Percentiles rank a stretch among this genome's conserved stretches.
Evolutionary conservation across 2,113 vertebrate species (phyloP).

Genomic region (Lamprologus callipterus): DNA sequence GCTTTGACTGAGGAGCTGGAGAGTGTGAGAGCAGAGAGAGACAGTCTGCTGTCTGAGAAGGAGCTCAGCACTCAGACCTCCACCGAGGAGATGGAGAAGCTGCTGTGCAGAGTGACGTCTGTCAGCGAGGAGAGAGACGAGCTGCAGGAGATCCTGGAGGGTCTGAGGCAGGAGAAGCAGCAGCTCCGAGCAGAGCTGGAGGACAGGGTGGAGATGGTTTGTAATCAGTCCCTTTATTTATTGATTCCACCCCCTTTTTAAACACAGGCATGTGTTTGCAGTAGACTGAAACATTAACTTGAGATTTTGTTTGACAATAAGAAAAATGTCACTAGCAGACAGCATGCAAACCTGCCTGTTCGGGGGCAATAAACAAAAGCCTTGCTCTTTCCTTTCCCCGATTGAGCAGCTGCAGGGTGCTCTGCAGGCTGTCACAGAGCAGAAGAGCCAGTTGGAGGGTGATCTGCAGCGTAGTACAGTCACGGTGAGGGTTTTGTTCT

Average conservation of each 20-base stretch:
- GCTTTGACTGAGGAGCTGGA: background rate
- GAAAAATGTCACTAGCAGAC: background rate
- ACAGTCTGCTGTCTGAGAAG: background rate
- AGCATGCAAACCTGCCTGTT: background rate
- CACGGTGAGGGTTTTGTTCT: background rate
- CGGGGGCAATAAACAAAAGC: accelerated
- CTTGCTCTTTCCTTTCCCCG: background rate
- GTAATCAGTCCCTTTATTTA: background rate
- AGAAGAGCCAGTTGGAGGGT: background rate
- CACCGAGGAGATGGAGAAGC: background rate
- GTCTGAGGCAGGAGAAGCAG: constrained; percentile 13
- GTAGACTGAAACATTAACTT: background rate
- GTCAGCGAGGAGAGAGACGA: constrained; percentile 29
- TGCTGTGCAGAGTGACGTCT: background rate
- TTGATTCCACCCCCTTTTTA: background rate
- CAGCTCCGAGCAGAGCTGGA: constrained; percentile 4
- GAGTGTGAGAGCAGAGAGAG: background rate
- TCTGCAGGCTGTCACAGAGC: background rate
- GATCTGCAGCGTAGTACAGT: background rate
- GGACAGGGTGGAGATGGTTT: background rate
- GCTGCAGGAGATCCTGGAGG: constrained; percentile 22
- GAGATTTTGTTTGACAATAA: background rate
- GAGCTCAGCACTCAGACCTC: background rate
- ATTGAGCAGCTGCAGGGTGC: background rate
- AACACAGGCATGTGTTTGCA: background rate